Conservation (phyloP, 2,888 invertebrate species). For the Falcaria lacertinaria region DNA sequence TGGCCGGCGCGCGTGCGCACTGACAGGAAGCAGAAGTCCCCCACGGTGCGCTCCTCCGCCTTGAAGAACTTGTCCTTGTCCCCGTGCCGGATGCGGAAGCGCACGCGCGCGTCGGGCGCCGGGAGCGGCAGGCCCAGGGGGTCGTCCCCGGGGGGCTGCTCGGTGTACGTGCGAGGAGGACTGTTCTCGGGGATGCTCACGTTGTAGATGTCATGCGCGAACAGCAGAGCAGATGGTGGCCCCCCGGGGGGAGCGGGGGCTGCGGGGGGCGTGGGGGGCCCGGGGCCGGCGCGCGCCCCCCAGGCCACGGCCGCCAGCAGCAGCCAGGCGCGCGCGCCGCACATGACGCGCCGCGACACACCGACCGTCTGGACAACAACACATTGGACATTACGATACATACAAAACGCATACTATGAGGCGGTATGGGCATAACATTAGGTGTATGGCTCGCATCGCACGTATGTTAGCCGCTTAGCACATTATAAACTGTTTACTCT, state of each 20-base stretch:
- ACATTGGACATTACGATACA: background rate
- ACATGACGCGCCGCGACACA: conserved; percentile 9
- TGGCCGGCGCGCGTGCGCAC: conserved; percentile 93
- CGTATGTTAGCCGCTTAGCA: too few relatives aligned
- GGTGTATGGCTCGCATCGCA: too few relatives aligned
- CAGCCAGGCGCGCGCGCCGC: conserved; percentile 41
- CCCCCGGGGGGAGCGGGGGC: conserved; percentile 18
- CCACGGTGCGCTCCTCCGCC: conserved; percentile 92
- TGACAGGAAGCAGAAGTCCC: conserved; percentile 96
- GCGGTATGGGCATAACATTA: too few relatives aligned
- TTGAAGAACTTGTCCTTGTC: conserved; percentile 95
- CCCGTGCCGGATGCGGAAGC: conserved; percentile 92
- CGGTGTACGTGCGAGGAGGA: conserved; percentile 91
- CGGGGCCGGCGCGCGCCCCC: conserved; percentile 50
- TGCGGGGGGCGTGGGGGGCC: conserved; percentile 28
- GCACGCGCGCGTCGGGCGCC: conserved; percentile 74
- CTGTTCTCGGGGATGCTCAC: conserved; percentile 96
- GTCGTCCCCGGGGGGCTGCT: conserved; percentile 84
- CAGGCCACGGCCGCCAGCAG: conserved; percentile 52
- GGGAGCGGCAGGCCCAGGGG: conserved; percentile 87
- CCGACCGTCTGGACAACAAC: conserved; percentile 4
- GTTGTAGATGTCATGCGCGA: conserved; percentile 89
- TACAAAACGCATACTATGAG: background rate
- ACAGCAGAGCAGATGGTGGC: conserved; percentile 82
- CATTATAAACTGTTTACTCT: too few relatives aligned